These are phyloP conservation scores for Sceloporus tristichus DNA, from an alignment of 2,113 vertebrate species.

Conservation along the genomic window DNA sequence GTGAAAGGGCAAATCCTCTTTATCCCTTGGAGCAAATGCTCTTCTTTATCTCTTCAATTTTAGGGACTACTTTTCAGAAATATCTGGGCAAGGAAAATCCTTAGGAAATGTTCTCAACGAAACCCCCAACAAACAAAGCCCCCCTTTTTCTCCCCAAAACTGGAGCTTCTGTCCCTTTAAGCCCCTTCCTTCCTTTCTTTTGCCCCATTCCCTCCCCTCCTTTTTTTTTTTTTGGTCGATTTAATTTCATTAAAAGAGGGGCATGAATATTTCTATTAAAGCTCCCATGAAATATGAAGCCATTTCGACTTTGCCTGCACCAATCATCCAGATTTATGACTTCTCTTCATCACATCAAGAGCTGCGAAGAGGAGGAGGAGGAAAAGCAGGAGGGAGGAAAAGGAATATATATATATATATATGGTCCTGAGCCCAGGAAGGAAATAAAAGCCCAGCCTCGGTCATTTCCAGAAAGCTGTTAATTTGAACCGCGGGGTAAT, in stretches of 20 bases:
- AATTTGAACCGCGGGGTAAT: slow-evolving; percentile 93
- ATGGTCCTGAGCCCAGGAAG: slow-evolving; percentile 89
- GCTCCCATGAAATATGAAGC: slow-evolving; percentile 98
- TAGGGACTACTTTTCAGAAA: not conserved
- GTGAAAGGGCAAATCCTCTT: too few relatives aligned
- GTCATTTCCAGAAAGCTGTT: slow-evolving; percentile 96
- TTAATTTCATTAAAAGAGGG: slow-evolving; percentile 99
- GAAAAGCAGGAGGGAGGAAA: too few relatives aligned
- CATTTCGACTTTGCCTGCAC: slow-evolving; percentile 98
- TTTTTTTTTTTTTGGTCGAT: slow-evolving; percentile 70
- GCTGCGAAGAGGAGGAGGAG: slow-evolving; percentile 91
- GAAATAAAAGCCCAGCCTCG: slow-evolving; percentile 89
- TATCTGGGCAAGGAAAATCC: not conserved
- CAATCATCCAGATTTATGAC: slow-evolving; percentile 98
- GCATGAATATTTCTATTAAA: slow-evolving; percentile 99
- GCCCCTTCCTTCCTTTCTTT: slow-evolving; percentile 49
- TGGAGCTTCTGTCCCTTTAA: slow-evolving; percentile 75
- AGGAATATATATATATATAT: slow-evolving; percentile 82
- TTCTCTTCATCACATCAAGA: slow-evolving; percentile 97
- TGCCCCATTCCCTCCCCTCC: slow-evolving; percentile 67
- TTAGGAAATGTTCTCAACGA: not conserved
- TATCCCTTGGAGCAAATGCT: too few relatives aligned
- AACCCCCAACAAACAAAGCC: not conserved
- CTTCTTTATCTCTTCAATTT: too few relatives aligned
- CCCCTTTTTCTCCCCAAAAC: too few relatives aligned